These are phyloP conservation scores for Apostichopus californicus DNA, from an alignment of 35 echinoderm and acorn worm species.

Conservation along the genomic window DNA sequence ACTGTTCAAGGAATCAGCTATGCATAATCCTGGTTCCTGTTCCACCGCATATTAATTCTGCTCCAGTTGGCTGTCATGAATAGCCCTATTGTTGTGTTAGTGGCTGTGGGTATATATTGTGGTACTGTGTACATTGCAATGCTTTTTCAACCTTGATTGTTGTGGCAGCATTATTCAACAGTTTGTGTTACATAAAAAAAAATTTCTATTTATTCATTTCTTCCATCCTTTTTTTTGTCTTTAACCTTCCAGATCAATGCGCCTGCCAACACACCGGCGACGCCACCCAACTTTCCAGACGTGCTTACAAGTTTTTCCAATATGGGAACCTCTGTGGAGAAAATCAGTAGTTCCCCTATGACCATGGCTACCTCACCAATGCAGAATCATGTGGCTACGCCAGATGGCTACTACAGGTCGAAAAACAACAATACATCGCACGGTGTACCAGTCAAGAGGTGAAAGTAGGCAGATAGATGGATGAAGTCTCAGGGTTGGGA, in stretches of 20 bases:
- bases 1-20: no score
- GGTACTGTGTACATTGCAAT: no score
- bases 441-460: conserved; percentile 81
- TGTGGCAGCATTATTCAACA: no score
- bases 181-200: no score
- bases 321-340: conserved; percentile 86
- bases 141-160: no score
- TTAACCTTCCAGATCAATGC: conserved; percentile 74
- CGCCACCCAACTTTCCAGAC: conserved; percentile 98
- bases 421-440: conserved; percentile 78
- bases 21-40: no score
- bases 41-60: no score
- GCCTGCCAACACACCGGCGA: conserved; percentile 99
- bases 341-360: conserved; percentile 75
- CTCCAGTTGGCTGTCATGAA: no score
- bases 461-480: conserved; percentile 51
- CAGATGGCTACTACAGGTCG: conserved; percentile 58
- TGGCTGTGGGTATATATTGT: no score
- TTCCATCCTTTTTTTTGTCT: neutral
- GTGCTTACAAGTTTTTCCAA: conserved; percentile 93
- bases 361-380: conserved; percentile 68
- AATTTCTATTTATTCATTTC: no score
- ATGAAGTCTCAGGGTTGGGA: conserved; percentile 39
- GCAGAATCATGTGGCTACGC: conserved; percentile 54
- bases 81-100: no score